phyloP scores from a whole-genome alignment of 1,140 invertebrate species.

The Pogonus chalceus region DNA sequence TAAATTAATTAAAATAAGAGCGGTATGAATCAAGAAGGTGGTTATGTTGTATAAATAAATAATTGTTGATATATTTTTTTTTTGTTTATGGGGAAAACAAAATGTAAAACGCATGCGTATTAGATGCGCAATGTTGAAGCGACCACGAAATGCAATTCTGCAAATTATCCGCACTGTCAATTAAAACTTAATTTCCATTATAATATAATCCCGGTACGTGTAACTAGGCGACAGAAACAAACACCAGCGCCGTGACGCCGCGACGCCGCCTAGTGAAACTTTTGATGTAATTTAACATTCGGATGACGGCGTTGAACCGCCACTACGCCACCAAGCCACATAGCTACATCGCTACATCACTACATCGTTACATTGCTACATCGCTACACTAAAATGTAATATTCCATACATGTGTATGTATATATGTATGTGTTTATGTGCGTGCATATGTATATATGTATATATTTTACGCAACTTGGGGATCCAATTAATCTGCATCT shows the following conservation, averaged over 20 bases:
- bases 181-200: constrained; percentile 29
- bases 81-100: too few relatives aligned
- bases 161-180: constrained; percentile 22
- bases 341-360: neutral
- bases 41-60: too few relatives aligned
- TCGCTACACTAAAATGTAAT: neutral
- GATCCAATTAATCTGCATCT: too few relatives aligned
- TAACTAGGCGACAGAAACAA: neutral
- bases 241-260: constrained; percentile 12
- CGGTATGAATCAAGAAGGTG: too few relatives aligned
- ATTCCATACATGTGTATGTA: neutral
- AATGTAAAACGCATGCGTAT: too few relatives aligned
- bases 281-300: constrained; percentile 30
- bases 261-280: constrained; percentile 17
- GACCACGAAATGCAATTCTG: constrained; percentile 15
- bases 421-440: neutral
- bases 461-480: too few relatives aligned
- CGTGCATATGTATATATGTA: neutral
- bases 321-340: neutral
- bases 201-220: constrained; percentile 21
- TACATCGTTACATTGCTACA: neutral
- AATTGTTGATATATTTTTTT: too few relatives aligned
- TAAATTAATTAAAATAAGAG: too few relatives aligned
- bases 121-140: neutral
- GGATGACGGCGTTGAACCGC: constrained; percentile 21